These are phyloP conservation scores for Lacanobia wlatinum DNA, from an alignment of 2,888 invertebrate genomes.

Conservation along the genomic window DNA sequence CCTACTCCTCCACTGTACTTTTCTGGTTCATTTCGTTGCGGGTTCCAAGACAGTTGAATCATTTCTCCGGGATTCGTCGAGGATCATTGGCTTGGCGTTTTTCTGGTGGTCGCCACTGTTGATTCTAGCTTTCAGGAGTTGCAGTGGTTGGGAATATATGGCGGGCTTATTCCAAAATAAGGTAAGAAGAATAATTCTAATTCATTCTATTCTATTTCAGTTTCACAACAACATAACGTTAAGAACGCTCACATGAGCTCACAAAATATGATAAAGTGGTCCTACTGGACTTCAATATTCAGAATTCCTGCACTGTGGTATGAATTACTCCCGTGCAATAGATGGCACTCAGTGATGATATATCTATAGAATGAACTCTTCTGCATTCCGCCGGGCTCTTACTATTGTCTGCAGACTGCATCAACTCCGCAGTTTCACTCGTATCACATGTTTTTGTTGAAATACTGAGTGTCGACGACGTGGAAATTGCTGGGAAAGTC, in stretches of 20 bases:
- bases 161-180: no score
- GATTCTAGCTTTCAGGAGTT: no score
- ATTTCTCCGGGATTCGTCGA: no score
- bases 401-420: constrained; percentile 10
- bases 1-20: no score
- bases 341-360: constrained; percentile 21
- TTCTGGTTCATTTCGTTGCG: no score
- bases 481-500: not conserved
- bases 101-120: no score
- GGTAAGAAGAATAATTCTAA: no score
- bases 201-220: no score
- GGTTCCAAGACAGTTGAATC: no score
- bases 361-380: constrained; percentile 19
- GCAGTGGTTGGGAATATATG: no score
- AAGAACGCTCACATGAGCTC: not conserved
- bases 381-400: constrained; percentile 9
- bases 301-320: constrained; percentile 8
- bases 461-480: not conserved
- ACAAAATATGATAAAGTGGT: not conserved
- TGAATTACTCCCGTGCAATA: constrained; percentile 20
- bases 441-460: constrained; percentile 9
- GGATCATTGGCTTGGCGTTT: no score
- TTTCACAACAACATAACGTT: not conserved
- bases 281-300: not conserved
- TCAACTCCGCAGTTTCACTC: constrained; percentile 14